Conservation (phyloP, 2,113 vertebrate genomes). For the Bubo bubo region DNA sequence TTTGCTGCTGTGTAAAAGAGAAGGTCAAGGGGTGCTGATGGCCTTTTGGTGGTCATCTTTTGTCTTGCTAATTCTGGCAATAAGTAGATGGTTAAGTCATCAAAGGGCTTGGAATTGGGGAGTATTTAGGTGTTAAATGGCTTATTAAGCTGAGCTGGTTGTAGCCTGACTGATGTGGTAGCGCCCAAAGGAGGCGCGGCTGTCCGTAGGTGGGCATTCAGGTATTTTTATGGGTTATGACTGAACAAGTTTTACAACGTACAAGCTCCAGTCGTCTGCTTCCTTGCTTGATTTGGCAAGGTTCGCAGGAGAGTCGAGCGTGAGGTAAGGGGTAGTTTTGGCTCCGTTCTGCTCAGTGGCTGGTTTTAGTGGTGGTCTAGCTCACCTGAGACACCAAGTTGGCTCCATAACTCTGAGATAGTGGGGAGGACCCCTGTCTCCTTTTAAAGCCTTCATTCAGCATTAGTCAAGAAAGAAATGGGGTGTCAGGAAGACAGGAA, state of each 20-base stretch:
- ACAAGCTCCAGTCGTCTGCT: constrained; percentile 13
- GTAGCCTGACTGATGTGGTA: not conserved
- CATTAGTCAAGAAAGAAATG: not conserved
- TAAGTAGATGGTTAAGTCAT: not conserved
- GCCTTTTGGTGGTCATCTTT: not conserved
- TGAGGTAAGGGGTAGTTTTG: not conserved
- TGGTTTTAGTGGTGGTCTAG: not conserved
- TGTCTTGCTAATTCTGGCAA: not conserved
- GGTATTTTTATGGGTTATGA: constrained; percentile 48
- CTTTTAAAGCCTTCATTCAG: not conserved
- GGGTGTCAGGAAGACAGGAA: not conserved
- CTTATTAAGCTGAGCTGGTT: not conserved
- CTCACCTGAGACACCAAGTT: not conserved
- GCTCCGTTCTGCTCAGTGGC: not conserved
- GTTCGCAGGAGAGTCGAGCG: not conserved
- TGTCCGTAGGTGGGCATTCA: not conserved
- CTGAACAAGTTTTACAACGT: not conserved
- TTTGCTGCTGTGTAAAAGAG: not conserved
- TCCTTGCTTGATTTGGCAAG: constrained; percentile 44
- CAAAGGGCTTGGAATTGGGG: too few species aligned
- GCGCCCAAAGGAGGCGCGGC: not conserved
- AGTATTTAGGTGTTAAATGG: not conserved
- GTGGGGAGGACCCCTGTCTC: not conserved
- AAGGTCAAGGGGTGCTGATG: not conserved
- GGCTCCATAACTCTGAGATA: rapidly evolving